phyloP scores from a whole-genome alignment of 2,797 vertebrate species.

The Columba guinea region DNA sequence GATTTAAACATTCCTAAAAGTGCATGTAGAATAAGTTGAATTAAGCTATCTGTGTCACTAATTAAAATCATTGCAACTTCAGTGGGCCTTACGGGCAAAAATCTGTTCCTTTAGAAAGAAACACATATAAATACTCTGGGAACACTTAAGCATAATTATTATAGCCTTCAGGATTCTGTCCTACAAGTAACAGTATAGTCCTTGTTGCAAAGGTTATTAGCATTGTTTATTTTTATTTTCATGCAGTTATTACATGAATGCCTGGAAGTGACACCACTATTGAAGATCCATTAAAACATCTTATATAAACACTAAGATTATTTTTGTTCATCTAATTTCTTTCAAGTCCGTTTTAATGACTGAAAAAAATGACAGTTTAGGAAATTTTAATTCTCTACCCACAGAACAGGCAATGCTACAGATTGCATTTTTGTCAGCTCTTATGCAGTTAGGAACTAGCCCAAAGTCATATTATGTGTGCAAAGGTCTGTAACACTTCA shows the following conservation, averaged over 20 bases:
- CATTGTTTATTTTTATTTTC: slow-evolving; percentile 25
- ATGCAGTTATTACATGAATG: not conserved
- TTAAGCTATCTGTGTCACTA: slow-evolving; percentile 35
- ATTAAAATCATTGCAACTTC: slow-evolving; percentile 47
- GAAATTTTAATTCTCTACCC: not conserved
- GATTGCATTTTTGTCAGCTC: not conserved
- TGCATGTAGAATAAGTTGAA: not conserved
- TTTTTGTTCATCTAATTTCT: not conserved
- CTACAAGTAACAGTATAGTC: not conserved
- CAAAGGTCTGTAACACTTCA: not conserved
- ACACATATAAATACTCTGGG: slow-evolving; percentile 14
- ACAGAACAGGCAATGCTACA: not conserved
- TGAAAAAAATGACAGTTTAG: not conserved
- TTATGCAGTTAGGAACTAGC: not conserved
- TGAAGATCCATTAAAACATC: not conserved
- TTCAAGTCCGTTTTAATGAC: not conserved
- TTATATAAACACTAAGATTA: not conserved
- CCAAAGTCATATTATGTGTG: not conserved
- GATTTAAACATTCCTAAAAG: not conserved
- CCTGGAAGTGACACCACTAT: not conserved
- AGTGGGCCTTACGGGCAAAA: slow-evolving; percentile 48
- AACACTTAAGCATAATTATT: slow-evolving; percentile 56
- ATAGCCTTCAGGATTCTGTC: slow-evolving; percentile 20
- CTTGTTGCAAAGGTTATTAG: slow-evolving; percentile 8
- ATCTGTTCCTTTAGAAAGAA: slow-evolving; percentile 44